These are phyloP conservation scores for Sebastes itinus DNA, from an alignment of 2,797 vertebrate genomes.

Conservation along the genomic window DNA sequence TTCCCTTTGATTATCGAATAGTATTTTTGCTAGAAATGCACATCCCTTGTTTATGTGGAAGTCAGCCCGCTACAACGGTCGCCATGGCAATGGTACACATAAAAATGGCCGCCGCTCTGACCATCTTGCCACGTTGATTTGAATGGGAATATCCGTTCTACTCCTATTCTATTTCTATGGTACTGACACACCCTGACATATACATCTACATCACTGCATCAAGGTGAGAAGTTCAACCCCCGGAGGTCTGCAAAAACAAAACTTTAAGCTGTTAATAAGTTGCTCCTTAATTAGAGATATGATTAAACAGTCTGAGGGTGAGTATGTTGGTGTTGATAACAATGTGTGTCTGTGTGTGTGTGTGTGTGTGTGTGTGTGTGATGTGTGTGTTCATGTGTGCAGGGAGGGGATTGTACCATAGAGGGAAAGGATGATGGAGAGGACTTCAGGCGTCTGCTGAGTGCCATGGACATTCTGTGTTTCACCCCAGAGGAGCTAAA, in stretches of 20 bases:
- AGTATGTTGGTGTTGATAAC: constrained; percentile 28
- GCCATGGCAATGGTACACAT: background rate
- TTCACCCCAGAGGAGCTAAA: constrained; percentile 92
- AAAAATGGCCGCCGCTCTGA: background rate
- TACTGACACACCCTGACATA: background rate
- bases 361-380: constrained; percentile 12
- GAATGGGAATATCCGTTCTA: background rate
- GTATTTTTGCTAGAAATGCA: too few relatives aligned
- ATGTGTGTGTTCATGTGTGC: background rate
- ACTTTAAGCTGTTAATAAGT: constrained; percentile 9
- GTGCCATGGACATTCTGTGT: constrained; percentile 91
- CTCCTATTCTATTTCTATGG: background rate
- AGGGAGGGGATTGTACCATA: constrained; percentile 95
- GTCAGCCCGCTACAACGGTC: too few relatives aligned
- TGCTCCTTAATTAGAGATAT: constrained; percentile 25
- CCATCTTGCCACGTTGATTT: background rate
- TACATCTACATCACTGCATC: background rate
- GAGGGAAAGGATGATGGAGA: constrained; percentile 88
- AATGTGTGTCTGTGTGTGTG: background rate
- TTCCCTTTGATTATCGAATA: too few relatives aligned
- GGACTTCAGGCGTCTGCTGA: constrained; percentile 91
- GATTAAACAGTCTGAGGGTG: constrained; percentile 13
- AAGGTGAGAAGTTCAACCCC: constrained; percentile 7
- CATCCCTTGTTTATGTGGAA: too few relatives aligned
- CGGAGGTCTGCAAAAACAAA: background rate